Evolutionary conservation across 2,797 vertebrate species (phyloP).

Genomic region (Zalophus californianus): DNA sequence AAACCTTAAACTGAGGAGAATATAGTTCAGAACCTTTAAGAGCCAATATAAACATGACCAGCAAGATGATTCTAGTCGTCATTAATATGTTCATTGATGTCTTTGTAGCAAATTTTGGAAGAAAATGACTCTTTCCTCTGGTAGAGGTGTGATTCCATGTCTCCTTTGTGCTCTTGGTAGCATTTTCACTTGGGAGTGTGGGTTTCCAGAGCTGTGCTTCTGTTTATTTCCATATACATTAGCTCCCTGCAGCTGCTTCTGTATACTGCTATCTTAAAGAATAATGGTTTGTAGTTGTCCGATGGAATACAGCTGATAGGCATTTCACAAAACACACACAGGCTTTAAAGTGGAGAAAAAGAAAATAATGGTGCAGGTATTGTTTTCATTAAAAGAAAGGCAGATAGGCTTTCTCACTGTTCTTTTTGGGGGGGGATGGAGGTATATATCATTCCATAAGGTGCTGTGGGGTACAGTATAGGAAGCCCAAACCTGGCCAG

Average conservation of each 20-base stretch:
- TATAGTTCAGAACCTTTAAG: constrained; percentile 70
- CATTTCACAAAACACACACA: constrained; percentile 69
- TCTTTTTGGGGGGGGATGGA: not conserved
- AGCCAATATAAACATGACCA: not conserved
- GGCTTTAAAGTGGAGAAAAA: constrained; percentile 73
- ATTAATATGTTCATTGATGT: not conserved
- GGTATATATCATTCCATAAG: constrained; percentile 60
- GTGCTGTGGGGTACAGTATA: constrained; percentile 71
- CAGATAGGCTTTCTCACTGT: constrained; percentile 73
- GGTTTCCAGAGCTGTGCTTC: constrained; percentile 67
- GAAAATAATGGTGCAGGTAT: constrained; percentile 50
- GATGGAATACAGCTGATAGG: constrained; percentile 25
- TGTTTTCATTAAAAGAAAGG: constrained; percentile 71
- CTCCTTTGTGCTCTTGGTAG: constrained; percentile 12
- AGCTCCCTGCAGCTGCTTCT: constrained; percentile 69
- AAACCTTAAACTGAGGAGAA: constrained; percentile 70
- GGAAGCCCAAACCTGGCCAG: constrained; percentile 35
- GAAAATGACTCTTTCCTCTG: not conserved
- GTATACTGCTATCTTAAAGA: constrained; percentile 52
- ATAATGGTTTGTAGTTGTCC: constrained; percentile 68
- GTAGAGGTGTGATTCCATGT: not conserved
- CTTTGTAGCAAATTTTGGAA: not conserved
- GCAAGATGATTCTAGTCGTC: rapidly evolving
- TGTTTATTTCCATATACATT: constrained; percentile 59
- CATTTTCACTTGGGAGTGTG: constrained; percentile 51